Conservation (phyloP, 2,888 invertebrate species). For the Tipula vernalis region DNA sequence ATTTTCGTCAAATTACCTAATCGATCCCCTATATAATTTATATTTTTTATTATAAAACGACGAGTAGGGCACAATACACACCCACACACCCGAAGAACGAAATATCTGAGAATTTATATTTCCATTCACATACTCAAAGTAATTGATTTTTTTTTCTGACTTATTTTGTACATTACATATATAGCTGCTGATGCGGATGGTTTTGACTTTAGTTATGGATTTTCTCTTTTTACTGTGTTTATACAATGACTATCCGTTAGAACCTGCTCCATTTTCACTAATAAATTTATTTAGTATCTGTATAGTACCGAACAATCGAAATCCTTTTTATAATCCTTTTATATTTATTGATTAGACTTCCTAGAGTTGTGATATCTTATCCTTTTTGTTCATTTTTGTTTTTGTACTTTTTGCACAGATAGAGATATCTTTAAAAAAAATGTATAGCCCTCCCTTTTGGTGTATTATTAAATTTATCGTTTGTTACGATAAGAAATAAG, state of each 20-base stretch:
- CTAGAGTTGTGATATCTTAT: not conserved
- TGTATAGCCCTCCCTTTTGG: not conserved
- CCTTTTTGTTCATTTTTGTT: not conserved
- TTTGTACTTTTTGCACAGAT: not conserved
- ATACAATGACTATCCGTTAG: not conserved
- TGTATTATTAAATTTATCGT: not conserved
- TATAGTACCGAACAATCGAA: not conserved
- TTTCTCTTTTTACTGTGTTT: not conserved
- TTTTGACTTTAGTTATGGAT: not conserved
- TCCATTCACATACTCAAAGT: not conserved
- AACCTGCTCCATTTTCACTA: not conserved
- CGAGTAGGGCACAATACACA: not conserved
- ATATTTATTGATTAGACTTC: not conserved
- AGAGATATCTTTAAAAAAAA: not conserved
- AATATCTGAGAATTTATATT: not conserved
- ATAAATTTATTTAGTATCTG: not conserved
- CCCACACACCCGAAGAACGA: not conserved
- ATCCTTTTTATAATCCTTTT: slow-evolving; percentile 4
- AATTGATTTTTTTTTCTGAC: not conserved
- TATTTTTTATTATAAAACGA: too few relatives aligned
- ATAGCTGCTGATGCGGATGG: not conserved
- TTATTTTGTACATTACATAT: not conserved
- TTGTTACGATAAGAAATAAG: not conserved
- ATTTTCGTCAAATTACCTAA: not conserved
- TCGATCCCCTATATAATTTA: not conserved